phyloP scores from a whole-genome alignment of 2,113 vertebrate species.

The Myotis brandtii region DNA sequence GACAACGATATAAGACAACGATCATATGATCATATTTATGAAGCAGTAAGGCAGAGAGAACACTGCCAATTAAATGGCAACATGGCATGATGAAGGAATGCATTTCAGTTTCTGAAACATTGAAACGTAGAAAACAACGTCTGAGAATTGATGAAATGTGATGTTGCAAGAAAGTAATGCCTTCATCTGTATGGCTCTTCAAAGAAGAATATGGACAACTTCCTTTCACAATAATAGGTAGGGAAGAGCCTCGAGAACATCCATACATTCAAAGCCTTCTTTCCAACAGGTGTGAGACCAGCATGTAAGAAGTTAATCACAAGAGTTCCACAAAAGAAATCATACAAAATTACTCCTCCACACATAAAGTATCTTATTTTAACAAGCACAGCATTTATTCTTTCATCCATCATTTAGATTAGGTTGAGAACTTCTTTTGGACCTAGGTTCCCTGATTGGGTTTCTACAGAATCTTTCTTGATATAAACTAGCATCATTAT shows the following conservation, averaged over 20 bases:
- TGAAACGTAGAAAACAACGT: not conserved
- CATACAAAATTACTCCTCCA: not conserved
- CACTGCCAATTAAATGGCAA: conserved; percentile 16
- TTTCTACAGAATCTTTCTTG: not conserved
- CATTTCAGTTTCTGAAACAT: not conserved
- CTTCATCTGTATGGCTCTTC: not conserved
- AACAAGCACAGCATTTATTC: not conserved
- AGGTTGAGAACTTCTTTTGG: not conserved
- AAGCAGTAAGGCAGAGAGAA: conserved; percentile 3
- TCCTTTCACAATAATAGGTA: not conserved
- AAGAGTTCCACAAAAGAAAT: not conserved
- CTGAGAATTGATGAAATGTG: not conserved
- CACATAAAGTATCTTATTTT: not conserved
- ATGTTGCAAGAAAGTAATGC: not conserved
- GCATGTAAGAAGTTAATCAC: not conserved
- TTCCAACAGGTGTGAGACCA: not conserved
- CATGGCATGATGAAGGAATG: not conserved
- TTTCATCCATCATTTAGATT: conserved; percentile 29
- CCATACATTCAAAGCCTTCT: not conserved
- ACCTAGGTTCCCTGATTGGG: not conserved
- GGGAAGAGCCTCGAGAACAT: not conserved
- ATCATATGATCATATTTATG: not conserved
- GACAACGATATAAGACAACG: not conserved
- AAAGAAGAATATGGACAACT: not conserved
- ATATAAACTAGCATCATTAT: conserved; percentile 9